Evolutionary conservation across 2,797 vertebrate genomes (phyloP).

Genomic region (Typhlichthys subterraneus): DNA sequence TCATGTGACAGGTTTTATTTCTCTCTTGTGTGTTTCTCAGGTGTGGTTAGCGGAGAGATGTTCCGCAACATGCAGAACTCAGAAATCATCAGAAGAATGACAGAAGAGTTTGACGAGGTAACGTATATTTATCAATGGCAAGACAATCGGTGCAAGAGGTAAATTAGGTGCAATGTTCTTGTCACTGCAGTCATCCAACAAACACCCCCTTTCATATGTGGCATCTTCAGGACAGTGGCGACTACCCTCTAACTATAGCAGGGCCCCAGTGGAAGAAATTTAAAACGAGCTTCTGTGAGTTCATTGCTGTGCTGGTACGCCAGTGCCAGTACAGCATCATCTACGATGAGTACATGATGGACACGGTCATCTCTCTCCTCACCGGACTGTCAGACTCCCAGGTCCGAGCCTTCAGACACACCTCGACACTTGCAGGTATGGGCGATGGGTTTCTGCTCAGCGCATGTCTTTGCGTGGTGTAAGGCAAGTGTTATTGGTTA

Average conservation of each 20-base stretch:
- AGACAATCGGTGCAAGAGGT: too few relatives aligned
- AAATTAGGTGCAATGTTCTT: background rate
- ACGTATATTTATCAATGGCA: conserved; percentile 12
- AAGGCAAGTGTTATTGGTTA: conserved; percentile 14
- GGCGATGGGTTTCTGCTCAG: background rate
- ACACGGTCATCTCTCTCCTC: conserved; percentile 97
- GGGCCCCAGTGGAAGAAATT: conserved; percentile 99
- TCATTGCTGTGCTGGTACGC: conserved; percentile 94
- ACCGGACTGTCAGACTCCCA: conserved; percentile 98
- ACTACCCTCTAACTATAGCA: conserved; percentile 98
- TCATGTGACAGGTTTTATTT: background rate
- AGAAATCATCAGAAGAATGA: conserved; percentile 99
- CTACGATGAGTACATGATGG: conserved; percentile 99
- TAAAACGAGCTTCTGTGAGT: conserved; percentile 98
- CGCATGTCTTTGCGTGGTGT: conserved; percentile 12
- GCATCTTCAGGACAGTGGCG: conserved; percentile 90
- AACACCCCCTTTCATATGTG: conserved; percentile 18
- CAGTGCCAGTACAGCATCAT: conserved; percentile 99
- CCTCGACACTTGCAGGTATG: conserved; percentile 96
- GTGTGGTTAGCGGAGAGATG: conserved; percentile 97
- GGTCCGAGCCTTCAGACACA: conserved; percentile 98
- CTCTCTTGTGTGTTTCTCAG: conserved; percentile 66
- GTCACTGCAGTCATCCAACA: background rate
- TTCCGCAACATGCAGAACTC: conserved; percentile 99
- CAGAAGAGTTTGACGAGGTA: conserved; percentile 99